Base-by-base conservation (phyloP, 2,888 invertebrate species). In the Meghimatium bilineatum region DNA sequence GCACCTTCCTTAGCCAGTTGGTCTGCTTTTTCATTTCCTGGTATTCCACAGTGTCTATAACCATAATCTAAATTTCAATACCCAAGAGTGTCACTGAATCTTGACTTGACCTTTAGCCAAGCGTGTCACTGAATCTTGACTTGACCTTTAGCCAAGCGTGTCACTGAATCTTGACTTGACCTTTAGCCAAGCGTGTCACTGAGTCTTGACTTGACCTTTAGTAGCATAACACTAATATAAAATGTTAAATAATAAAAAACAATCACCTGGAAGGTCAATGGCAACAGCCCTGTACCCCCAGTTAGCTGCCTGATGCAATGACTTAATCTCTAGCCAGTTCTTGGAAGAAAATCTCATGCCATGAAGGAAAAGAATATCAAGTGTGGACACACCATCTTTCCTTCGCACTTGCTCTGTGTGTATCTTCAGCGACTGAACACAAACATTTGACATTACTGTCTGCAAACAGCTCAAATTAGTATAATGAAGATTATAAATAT, bases 211-310 rank as follows among this genome's bases (percentile, higher is more conserved):
- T n/a, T n/a, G n/a, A n/a, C 12, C 12, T 12, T 44, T 12, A 44
- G 12, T 44, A 44, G 12, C 44, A 44, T 44, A 12, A 44, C 12
- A 12, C 44, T 44, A 44, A 44, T 44, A 12, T 5, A 44, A 5
- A 44, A 44, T 44, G 44, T 44, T 8, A 44, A 44, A 44, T 23
- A 56, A 56, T 3, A 56, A 56, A 20, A 56, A 56, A 56, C 17
- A 56, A 12, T n/a, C 1, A 94, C 94, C 94, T 87, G 94, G 94
- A 38, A 94, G 88, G 89, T 95, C 94, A 77, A 94, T 88, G 82
- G 94, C 94, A 8, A 94, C 90, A 14, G 92, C 92, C 8, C 89
- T 86, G 87, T 93, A 93, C 1, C 94, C 94, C 84, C 93, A 89
- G 34, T 93, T 93, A 38, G 93, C 92, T 75, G 94, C 82, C 29